Percentiles rank a stretch among this genome's conserved stretches.
Conservation (phyloP, 2,797 vertebrate genomes). For the Graptemys geographica region DNA sequence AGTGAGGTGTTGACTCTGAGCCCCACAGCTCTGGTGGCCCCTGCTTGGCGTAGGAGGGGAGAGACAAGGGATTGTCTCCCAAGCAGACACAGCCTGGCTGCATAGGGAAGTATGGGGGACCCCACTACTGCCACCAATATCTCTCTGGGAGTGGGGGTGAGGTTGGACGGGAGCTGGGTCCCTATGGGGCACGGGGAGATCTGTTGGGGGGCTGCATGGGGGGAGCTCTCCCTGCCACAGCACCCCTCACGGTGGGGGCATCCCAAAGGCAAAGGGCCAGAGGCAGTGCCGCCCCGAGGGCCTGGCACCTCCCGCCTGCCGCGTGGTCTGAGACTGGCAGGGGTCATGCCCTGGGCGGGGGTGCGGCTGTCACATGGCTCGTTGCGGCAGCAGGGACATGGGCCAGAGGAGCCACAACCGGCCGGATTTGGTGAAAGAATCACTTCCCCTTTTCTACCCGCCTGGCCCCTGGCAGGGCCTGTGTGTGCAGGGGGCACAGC, state of each 20-base stretch:
- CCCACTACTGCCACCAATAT: conserved; percentile 10
- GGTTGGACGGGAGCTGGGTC: not conserved
- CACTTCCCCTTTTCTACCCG: not conserved
- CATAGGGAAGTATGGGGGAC: not conserved
- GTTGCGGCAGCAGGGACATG: not conserved
- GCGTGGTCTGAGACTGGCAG: not conserved
- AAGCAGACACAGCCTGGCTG: not conserved
- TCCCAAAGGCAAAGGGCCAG: not conserved
- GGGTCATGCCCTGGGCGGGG: not conserved
- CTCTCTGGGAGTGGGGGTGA: conserved; percentile 9
- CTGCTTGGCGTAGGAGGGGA: too few species aligned
- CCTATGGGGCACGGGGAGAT: too few species aligned
- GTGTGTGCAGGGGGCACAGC: not conserved
- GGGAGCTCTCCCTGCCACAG: not conserved
- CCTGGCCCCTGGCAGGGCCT: not conserved
- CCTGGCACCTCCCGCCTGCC: too few species aligned
- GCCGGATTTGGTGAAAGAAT: not conserved
- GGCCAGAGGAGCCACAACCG: not conserved
- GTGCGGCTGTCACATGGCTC: not conserved
- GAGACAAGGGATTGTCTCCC: too few species aligned
- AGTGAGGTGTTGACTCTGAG: too few species aligned
- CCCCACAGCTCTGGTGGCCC: too few species aligned
- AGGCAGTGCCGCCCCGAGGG: not conserved
- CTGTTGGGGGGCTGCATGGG: too few species aligned
- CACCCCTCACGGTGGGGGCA: not conserved